A percentile compares a stretch with the other conserved stretches of the same genome.
phyloP scores from a whole-genome alignment of 2,888 invertebrate genomes.

The Tiliacea aurago region DNA sequence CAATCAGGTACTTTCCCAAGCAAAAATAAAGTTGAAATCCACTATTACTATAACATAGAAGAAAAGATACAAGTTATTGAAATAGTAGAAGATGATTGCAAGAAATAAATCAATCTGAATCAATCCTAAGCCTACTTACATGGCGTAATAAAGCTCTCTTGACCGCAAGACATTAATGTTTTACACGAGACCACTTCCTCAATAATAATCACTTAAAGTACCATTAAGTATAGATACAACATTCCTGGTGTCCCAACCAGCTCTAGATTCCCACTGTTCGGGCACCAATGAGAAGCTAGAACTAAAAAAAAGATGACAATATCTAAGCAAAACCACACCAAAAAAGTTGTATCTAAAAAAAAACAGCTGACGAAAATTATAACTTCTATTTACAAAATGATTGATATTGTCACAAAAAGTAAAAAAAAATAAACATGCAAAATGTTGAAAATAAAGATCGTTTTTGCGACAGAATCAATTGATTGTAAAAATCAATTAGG shows the following conservation, averaged over 20 bases:
- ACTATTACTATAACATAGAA: constrained; percentile 48
- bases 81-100: constrained; percentile 13
- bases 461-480: constrained; percentile 80
- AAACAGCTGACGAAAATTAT: constrained; percentile 40
- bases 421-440: constrained; percentile 65
- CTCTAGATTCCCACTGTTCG: constrained; percentile 77
- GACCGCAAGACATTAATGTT: constrained; percentile 45
- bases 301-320: constrained; percentile 41
- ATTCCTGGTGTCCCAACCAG: constrained; percentile 49
- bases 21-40: constrained; percentile 72
- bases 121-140: constrained; percentile 6
- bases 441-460: constrained; percentile 57
- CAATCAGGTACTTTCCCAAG: constrained; percentile 78
- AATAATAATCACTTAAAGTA: constrained; percentile 48
- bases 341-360: constrained; percentile 64
- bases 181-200: constrained; percentile 53
- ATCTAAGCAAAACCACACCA: constrained; percentile 51
- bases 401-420: constrained; percentile 79
- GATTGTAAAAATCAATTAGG: constrained; percentile 67
- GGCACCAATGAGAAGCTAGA: constrained; percentile 76
- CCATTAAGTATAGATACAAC: constrained; percentile 52
- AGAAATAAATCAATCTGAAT: constrained; percentile 20
- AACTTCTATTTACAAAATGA: constrained; percentile 68
- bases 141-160: constrained; percentile 41
- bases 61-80: constrained; percentile 28